These are phyloP conservation scores for Crotalus horridus DNA, from an alignment of 2,113 vertebrate genomes.

Conservation along the genomic window DNA sequence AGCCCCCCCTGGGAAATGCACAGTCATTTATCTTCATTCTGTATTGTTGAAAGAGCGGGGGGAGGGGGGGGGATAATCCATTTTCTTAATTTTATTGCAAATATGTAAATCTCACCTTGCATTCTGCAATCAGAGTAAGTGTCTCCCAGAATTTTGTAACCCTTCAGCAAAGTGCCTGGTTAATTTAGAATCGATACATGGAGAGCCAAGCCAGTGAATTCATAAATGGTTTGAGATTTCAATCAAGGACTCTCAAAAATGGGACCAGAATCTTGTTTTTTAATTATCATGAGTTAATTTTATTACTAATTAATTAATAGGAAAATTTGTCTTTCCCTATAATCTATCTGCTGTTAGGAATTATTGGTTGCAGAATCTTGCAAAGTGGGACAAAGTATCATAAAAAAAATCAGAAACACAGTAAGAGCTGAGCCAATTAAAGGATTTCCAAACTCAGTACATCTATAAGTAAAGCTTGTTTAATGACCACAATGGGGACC, in stretches of 20 bases:
- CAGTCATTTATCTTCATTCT: background rate
- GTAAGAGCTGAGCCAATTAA: background rate
- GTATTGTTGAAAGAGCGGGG: rapidly evolving
- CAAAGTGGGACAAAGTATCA: background rate
- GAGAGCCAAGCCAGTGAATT: background rate
- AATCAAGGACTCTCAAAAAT: background rate
- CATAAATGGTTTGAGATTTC: background rate
- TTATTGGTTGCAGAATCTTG: background rate
- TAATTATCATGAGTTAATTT: too few species aligned
- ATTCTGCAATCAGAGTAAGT: background rate
- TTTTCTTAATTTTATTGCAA: background rate
- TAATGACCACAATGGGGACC: background rate
- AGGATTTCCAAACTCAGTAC: background rate
- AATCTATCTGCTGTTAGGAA: background rate
- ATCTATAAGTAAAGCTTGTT: background rate
- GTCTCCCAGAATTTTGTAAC: background rate
- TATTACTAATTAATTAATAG: too few species aligned
- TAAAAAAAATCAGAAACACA: background rate
- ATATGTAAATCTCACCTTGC: rapidly evolving
- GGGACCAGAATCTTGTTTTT: background rate
- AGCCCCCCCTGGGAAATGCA: background rate
- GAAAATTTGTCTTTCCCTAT: too few species aligned
- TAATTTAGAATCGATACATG: too few species aligned
- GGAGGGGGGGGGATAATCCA: background rate
- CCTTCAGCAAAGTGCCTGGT: background rate